phyloP scores from a whole-genome alignment of 2,113 vertebrate genomes.

The Oreochromis niloticus region DNA sequence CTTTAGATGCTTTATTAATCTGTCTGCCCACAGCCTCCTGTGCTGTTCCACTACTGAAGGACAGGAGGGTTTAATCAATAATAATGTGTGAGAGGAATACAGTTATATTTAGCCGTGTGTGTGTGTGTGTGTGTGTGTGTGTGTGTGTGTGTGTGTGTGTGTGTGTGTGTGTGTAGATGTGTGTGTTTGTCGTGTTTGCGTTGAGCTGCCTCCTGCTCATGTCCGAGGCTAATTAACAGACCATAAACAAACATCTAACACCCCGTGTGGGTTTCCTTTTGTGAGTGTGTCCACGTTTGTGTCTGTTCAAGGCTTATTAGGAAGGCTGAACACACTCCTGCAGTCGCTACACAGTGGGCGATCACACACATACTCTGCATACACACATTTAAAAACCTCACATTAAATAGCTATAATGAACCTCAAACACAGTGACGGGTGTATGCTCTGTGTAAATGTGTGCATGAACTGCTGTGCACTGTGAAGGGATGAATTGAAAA shows the following conservation, averaged over 20 bases:
- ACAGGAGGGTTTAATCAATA: conserved; percentile 9
- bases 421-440: neutral
- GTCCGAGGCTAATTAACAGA: conserved; percentile 36
- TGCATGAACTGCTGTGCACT: neutral
- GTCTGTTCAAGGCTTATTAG: neutral
- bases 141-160: neutral
- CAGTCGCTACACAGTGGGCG: neutral
- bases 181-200: neutral
- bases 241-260: conserved; percentile 45
- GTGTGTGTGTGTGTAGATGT: neutral
- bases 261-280: neutral
- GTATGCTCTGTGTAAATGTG: neutral
- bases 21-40: neutral
- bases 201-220: neutral
- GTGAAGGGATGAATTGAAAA: neutral
- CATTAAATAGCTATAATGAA: neutral
- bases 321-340: neutral
- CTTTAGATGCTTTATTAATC: neutral
- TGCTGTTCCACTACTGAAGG: conserved; percentile 8
- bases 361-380: neutral
- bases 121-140: neutral
- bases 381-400: neutral
- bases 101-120: conserved; percentile 6
- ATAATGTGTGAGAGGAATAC: conserved; percentile 20
- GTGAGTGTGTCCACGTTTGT: neutral